Evolutionary conservation across 2,113 vertebrate genomes (phyloP), one percentile per base, ranked within the genome.

Genomic region (Neomonachus schauinslandi): DNA sequence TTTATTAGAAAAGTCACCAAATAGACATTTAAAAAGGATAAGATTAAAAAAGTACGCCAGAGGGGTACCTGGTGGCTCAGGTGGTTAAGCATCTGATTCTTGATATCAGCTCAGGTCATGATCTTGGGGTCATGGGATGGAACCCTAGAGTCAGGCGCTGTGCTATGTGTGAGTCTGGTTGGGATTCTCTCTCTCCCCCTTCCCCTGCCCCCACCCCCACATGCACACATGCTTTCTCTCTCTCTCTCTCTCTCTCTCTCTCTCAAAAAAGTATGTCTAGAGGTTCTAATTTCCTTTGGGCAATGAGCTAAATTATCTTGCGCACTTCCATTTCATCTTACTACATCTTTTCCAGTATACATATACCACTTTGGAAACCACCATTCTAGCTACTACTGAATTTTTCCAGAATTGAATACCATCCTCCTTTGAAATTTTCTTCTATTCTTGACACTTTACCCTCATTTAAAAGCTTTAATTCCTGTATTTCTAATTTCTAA

Each of bases 401-500:
- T 69, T 84, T 36, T n/a, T 57, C 33, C 31, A 79, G 67, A 87
- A 95, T 0, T 71, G 24, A 94, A n/a, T 63, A 94, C 5, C 24
- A 79, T 69, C 24, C 3, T 92, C 31, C 51, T 94, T 67, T 87
- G 42, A 79, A 84, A 92, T 79, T 89, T 96, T 71, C 71, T 91
- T 95, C 39, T 87, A 28, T 71, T 81, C 49, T 74, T 92, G 14
- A 77, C 13, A 82, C 28, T 69, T 84, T 65, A 65, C 7, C 5
- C 36, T 88, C 55, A 92, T 12, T 57, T 94, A 94, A 85, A 81
- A 92, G 31, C 15, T 89, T 95, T 89, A 85, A 95, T 85, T 80
- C 7, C 31, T 86, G 8, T 72, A 95, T 72, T 94, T 94, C 49
- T 74, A 94, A 95, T 89, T 88, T n/a, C n/a, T 67, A n/a, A 69